A percentile compares a stretch with the other conserved stretches of the same genome.
Evolutionary conservation across 2,888 invertebrate genomes (phyloP).

Genomic region (Octodonta nipae): DNA sequence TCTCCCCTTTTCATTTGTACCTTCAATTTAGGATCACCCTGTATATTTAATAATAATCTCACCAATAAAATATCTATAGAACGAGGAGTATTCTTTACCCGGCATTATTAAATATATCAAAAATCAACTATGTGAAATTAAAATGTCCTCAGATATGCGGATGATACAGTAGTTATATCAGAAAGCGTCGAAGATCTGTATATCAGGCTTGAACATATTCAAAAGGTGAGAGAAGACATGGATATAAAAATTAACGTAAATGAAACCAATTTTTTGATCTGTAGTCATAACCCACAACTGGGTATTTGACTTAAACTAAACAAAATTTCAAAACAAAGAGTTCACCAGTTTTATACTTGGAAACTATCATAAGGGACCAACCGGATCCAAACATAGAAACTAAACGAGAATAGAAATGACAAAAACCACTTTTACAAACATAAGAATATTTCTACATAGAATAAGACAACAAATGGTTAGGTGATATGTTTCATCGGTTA

Average conservation of each 20-base stretch:
- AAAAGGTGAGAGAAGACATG: not conserved
- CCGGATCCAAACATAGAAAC: not conserved
- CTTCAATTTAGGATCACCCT: too few species aligned
- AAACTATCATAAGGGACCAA: not conserved
- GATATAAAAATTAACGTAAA: not conserved
- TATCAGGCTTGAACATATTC: not conserved
- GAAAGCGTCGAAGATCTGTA: not conserved
- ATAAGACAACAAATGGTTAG: not conserved
- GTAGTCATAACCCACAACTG: not conserved
- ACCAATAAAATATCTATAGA: conserved; percentile 1
- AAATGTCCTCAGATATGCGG: not conserved
- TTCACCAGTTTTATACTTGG: not conserved
- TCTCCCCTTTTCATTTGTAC: too few species aligned
- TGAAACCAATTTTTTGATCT: not conserved
- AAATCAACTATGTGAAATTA: not conserved
- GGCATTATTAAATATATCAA: not conserved
- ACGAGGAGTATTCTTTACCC: not conserved
- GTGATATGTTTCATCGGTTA: not conserved
- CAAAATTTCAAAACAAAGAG: too few species aligned
- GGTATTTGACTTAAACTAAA: not conserved
- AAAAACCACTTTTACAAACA: not conserved
- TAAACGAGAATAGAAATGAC: not conserved
- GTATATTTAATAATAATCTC: too few species aligned
- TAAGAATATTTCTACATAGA: not conserved
- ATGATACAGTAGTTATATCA: conserved; percentile 1